These are phyloP conservation scores for Epicauta chinensis DNA, from an alignment of 1,140 invertebrate genomes.

Conservation along the genomic window DNA sequence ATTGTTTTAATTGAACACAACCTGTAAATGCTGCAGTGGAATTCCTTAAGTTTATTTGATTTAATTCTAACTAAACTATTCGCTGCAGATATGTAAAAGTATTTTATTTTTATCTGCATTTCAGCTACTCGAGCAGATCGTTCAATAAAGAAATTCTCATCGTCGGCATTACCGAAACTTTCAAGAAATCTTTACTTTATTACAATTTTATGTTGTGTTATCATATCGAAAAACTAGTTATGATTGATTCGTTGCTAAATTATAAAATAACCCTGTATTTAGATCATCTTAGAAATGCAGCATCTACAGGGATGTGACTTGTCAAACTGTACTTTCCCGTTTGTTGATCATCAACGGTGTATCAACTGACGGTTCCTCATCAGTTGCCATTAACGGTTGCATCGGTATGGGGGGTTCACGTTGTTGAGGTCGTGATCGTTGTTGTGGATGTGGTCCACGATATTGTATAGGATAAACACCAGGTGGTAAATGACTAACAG, in stretches of 20 bases:
- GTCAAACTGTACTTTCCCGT: constrained; percentile 53
- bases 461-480: constrained; percentile 37
- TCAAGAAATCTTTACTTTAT: neutral
- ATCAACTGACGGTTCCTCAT: constrained; percentile 48
- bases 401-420: constrained; percentile 44
- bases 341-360: constrained; percentile 50
- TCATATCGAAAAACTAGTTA: neutral
- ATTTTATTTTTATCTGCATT: no score
- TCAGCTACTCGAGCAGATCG: no score
- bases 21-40: neutral
- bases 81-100: constrained; percentile 9
- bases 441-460: constrained; percentile 28
- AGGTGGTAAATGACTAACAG: constrained; percentile 38
- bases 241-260: constrained; percentile 3
- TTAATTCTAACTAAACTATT: neutral
- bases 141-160: no score
- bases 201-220: neutral
- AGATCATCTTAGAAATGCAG: neutral
- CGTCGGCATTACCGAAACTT: neutral
- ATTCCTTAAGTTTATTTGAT: neutral
- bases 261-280: constrained; percentile 11
- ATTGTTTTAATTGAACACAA: neutral
- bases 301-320: constrained; percentile 37
- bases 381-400: constrained; percentile 38
- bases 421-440: constrained; percentile 26